Evolutionary conservation across 1,140 invertebrate genomes (phyloP), one percentile per base, ranked within the genome.

Genomic region (Cyclina sinensis): DNA sequence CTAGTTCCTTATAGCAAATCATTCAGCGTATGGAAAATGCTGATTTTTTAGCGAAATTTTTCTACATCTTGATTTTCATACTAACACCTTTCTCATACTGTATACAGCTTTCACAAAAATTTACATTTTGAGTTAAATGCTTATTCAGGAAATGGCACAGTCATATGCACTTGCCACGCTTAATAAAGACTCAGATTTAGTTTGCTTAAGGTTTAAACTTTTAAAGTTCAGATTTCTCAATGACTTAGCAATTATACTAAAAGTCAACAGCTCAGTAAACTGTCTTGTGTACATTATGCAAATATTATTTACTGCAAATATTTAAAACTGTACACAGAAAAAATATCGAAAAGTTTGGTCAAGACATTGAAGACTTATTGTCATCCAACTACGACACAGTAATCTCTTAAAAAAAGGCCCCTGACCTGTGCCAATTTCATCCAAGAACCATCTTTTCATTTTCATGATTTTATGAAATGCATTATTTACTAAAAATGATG

Each of bases 281-380:
- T 35, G 46, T 37, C 9, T 39, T 81, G 79, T 59, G 57, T 59
- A 81, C 57, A 39, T 81, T 81, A 81, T 65, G 79, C 30, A 81
- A 59, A 65, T 54, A 59, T 59, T 16, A 37, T 81, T 81, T 81
- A 57, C 51, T 21, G 30, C 79, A 81, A 78, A 54, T 78, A 78
- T 51, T 51, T 73, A 35, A 37, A 46, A 21, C 2, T 32, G 48
- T 51, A 16, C 1, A 78, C 74, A 9, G 48, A 70, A 37, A 27
- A 62, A 62, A 30, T 5, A 37, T n/a, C n/a, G 43, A 43, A n/a
- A 73, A 73, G 39, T 73, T 35, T 78, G 24, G 24, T 30, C n/a
- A n/a, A n/a, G n/a, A n/a, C n/a, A n/a, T n/a, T n/a, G n/a, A n/a
- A n/a, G n/a, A n/a, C n/a, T n/a, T n/a, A n/a, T n/a, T n/a, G n/a